Conservation (phyloP, 2,888 invertebrate genomes). For the Ectemnius cavifrons region DNA sequence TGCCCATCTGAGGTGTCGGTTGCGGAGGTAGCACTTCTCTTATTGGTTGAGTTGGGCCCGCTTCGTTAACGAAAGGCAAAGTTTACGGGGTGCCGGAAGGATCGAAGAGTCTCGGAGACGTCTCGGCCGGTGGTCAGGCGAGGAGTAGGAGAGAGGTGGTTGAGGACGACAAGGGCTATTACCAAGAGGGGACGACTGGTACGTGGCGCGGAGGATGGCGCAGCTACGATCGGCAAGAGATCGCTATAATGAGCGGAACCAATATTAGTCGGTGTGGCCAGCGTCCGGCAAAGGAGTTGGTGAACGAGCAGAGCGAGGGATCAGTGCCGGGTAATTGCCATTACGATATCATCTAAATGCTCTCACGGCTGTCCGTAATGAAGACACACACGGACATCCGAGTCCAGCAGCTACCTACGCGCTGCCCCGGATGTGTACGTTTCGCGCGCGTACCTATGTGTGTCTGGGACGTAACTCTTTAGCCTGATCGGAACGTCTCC, state of each 20-base stretch:
- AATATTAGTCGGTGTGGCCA: slow-evolving; percentile 67
- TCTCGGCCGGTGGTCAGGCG: slow-evolving; percentile 60
- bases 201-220: slow-evolving; percentile 34
- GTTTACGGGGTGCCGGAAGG: slow-evolving; percentile 48
- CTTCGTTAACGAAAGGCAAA: slow-evolving; percentile 22
- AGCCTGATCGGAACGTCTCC: slow-evolving; percentile 29
- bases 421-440: slow-evolving; percentile 44
- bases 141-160: slow-evolving; percentile 48
- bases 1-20: not conserved
- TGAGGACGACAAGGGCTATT: slow-evolving; percentile 46
- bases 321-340: slow-evolving; percentile 66
- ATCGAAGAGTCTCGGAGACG: slow-evolving; percentile 20
- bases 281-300: slow-evolving; percentile 57
- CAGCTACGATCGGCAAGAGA: slow-evolving; percentile 59
- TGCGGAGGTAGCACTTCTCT: not conserved
- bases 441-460: slow-evolving; percentile 34
- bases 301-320: slow-evolving; percentile 55
- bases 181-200: slow-evolving; percentile 36
- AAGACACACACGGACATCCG: slow-evolving; percentile 62
- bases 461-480: slow-evolving; percentile 25
- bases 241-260: slow-evolving; percentile 65
- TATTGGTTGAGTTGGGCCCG: no score
- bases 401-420: slow-evolving; percentile 41
- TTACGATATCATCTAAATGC: slow-evolving; percentile 72
- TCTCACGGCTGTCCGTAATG: slow-evolving; percentile 70